Evolutionary conservation across 1,140 invertebrate genomes (phyloP).

Genomic region (Subanguina moxae): DNA sequence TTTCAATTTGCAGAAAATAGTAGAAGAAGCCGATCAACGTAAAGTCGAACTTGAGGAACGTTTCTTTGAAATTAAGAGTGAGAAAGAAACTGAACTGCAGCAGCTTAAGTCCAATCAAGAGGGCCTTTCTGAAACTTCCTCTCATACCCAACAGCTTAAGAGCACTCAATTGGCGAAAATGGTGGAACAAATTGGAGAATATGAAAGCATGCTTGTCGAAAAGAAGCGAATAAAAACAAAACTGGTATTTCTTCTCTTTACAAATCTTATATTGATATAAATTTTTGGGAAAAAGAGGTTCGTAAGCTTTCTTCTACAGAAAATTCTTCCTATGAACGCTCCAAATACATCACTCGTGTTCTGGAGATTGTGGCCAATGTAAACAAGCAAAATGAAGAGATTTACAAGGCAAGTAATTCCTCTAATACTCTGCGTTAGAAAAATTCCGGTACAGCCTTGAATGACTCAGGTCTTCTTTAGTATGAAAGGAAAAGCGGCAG

Average conservation of each 20-base stretch:
- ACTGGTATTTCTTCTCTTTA: slow-evolving; percentile 20
- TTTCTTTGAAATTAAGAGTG: slow-evolving; percentile 21
- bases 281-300: slow-evolving; percentile 28
- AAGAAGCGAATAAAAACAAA: slow-evolving; percentile 16
- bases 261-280: background rate
- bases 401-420: slow-evolving; percentile 16
- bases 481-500: too few species aligned
- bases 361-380: slow-evolving; percentile 31
- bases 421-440: too few species aligned
- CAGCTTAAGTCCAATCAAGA: background rate
- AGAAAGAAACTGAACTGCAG: slow-evolving; percentile 15
- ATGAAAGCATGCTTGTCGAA: slow-evolving; percentile 4
- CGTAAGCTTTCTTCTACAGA: background rate
- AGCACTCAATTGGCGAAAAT: slow-evolving; percentile 1
- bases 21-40: slow-evolving; percentile 13
- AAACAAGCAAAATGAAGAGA: slow-evolving; percentile 37
- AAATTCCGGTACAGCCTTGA: too few species aligned
- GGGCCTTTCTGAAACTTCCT: background rate
- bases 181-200: slow-evolving; percentile 12
- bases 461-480: background rate
- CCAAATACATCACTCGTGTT: slow-evolving; percentile 25
- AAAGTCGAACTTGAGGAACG: slow-evolving; percentile 13
- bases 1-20: slow-evolving; percentile 26
- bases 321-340: slow-evolving; percentile 9
- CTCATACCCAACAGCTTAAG: background rate